Evolutionary conservation across 2,113 vertebrate genomes (phyloP), one percentile per base, ranked within the genome.

Genomic region (Verasper variegatus): DNA sequence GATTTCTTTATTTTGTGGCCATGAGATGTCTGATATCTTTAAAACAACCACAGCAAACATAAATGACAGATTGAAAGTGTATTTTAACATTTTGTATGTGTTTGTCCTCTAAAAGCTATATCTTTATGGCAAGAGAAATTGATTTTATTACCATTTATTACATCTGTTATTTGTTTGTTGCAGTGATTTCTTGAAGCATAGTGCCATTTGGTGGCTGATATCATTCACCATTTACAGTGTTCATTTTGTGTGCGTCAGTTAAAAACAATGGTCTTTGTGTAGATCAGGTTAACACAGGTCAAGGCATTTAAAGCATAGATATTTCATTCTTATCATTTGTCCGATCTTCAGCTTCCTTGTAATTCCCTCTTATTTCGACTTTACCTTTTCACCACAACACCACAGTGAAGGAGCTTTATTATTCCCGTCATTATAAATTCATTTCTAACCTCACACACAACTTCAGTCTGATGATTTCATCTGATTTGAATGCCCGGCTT

Each of bases 401-500:
- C 31, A 68, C 18, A 57, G 24, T 31, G 31, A 7, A 12, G 37
- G 64, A 47, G 63, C 24, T 27, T 60, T 10, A 66, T 37, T 2
- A 49, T 60, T 59, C 17, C 17, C 54, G 24, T 31, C 31, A 31
- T 31, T 31, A 31, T 31, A 7, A 31, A 31, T 31, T 31, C 6
- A 31, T 31, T 31, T 31, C 31, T 31, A 31, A 31, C 31, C 31
- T 31, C 31, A 31, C 31, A 31, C 5, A 7, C 31, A 31, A 31
- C 31, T 31, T 31, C 5, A 31, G 6, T 31, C 31, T 31, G 31
- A 31, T 31, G 31, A 31, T 27, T 27, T 4, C 27, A 27, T 27
- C 27, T 67, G 24, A 64, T 24, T 71, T 51, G 7, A 66, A 83
- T 49, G 59, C 12, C 65, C 23, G 56, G 51, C 27, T 72, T 65